These are phyloP conservation scores for Distichodus sexfasciatus DNA, from an alignment of 2,797 vertebrate species.

Conservation along the genomic window DNA sequence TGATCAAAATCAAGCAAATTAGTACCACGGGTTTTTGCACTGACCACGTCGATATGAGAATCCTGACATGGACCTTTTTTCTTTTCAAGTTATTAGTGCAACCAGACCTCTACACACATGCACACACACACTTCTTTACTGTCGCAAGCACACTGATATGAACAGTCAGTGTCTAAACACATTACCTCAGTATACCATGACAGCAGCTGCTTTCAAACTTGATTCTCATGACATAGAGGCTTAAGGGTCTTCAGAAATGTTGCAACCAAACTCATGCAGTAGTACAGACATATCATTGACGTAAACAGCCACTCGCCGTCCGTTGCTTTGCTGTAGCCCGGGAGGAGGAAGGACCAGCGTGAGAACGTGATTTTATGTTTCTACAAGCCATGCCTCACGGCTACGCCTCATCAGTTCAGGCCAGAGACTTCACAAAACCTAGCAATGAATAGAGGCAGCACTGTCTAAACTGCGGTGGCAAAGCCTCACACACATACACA, in stretches of 20 bases:
- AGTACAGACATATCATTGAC: slow-evolving; percentile 66
- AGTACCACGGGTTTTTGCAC: background rate
- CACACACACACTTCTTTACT: slow-evolving; percentile 52
- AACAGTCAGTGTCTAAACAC: slow-evolving; percentile 58
- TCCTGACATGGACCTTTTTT: slow-evolving; percentile 4
- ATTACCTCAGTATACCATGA: slow-evolving; percentile 51
- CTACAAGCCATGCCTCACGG: slow-evolving; percentile 53
- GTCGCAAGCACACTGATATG: slow-evolving; percentile 49
- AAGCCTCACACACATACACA: slow-evolving; percentile 58
- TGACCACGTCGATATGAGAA: background rate
- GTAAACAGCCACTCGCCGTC: slow-evolving; percentile 55
- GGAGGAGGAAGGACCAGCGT: slow-evolving; percentile 55
- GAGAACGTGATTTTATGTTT: slow-evolving; percentile 68
- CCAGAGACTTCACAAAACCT: slow-evolving; percentile 66
- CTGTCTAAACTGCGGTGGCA: slow-evolving; percentile 67
- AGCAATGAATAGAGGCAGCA: slow-evolving; percentile 59
- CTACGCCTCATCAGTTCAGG: slow-evolving; percentile 69
- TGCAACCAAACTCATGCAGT: slow-evolving; percentile 42
- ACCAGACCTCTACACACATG: slow-evolving; percentile 46
- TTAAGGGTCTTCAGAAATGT: slow-evolving; percentile 57
- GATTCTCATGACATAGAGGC: slow-evolving; percentile 53
- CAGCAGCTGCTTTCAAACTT: slow-evolving; percentile 79
- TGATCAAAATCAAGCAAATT: background rate
- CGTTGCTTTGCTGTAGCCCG: slow-evolving; percentile 59
- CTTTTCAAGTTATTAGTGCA: slow-evolving; percentile 60